Evolutionary conservation across 2,797 vertebrate species (phyloP), one percentile per base, ranked within the genome.

Genomic region (Tokudaia tokunoshimensis): DNA sequence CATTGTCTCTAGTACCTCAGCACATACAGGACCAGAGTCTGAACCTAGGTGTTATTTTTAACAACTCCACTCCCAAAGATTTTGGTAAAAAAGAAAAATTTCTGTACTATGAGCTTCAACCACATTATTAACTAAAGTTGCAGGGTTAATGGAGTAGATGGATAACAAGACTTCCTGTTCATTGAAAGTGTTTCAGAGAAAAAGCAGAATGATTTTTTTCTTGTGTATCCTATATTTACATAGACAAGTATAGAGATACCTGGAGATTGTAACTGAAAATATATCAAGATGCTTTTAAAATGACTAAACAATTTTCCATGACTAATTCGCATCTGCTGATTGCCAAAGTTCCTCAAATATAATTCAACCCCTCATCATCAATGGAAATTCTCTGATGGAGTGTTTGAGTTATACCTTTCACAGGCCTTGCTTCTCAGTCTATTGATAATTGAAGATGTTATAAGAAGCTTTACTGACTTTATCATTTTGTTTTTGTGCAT

Each of bases 391-490:
- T 78, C 2, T 37, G n/a, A 63, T 63, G 0, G 10, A 92, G 72
- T 70, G 92, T 92, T 52, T 57, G 57, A 92, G 3, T 50, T 67
- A 20, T 29, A 7, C 24, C 61, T 94, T 79, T 37, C n/a, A 57
- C 3, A 86, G 41, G 47, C 84, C 86, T 74, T 0, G 94, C 50
- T 96, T 93, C 75, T 91, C 85, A 57, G 14, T 52, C 2, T 63
- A 67, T 79, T 89, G 92, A 97, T 97, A 95, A 52, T 3, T 65
- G n/a, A 13, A 70, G 88, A 11, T 84, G 12, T 41, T 41, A 34
- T 29, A 90, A 95, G 76, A 96, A 81, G 20, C 82, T 91, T 24
- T 74, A 57, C 63, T 41, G 90, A 93, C 41, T 47, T 93, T 55
- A 91, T n/a, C n/a, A 41, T 70, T 92, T 63, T 76, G 92, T 92